Evolutionary conservation across 1,140 invertebrate species (phyloP).

Genomic region (Diabrotica undecimpunctata): DNA sequence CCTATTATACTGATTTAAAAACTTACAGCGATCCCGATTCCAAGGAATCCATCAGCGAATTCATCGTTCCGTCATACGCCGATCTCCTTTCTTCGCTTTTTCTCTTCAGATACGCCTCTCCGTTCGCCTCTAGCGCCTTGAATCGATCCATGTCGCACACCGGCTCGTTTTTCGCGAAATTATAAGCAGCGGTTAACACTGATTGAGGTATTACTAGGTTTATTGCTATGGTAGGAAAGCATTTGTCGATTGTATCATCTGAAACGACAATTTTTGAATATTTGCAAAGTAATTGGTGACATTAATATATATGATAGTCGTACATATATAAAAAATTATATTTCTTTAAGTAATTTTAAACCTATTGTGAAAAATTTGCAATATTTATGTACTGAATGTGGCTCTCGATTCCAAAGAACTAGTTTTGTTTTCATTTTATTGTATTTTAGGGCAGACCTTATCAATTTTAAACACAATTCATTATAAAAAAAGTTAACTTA

Average conservation of each 20-base stretch:
- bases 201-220: conserved; percentile 53
- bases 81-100: conserved; percentile 51
- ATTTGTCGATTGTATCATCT: conserved; percentile 47
- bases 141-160: conserved; percentile 40
- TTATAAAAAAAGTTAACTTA: neutral
- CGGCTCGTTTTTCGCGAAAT: conserved; percentile 48
- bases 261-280: neutral
- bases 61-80: conserved; percentile 60
- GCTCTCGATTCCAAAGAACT: too few relatives aligned
- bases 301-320: too few relatives aligned
- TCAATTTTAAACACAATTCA: too few relatives aligned
- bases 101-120: conserved; percentile 45
- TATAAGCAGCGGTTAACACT: conserved; percentile 51
- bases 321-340: too few relatives aligned
- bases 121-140: conserved; percentile 47
- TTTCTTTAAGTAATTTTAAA: too few relatives aligned
- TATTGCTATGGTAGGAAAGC: conserved; percentile 60
- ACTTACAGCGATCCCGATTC: conserved; percentile 68
- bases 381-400: too few relatives aligned
- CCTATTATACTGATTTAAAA: too few relatives aligned
- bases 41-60: conserved; percentile 61
- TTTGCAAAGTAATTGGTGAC: too few relatives aligned
- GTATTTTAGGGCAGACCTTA: too few relatives aligned
- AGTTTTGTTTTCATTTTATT: too few relatives aligned
- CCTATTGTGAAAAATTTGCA: too few relatives aligned